Evolutionary conservation across 2,888 invertebrate species (phyloP).

Genomic region (Tachystola acroxantha): DNA sequence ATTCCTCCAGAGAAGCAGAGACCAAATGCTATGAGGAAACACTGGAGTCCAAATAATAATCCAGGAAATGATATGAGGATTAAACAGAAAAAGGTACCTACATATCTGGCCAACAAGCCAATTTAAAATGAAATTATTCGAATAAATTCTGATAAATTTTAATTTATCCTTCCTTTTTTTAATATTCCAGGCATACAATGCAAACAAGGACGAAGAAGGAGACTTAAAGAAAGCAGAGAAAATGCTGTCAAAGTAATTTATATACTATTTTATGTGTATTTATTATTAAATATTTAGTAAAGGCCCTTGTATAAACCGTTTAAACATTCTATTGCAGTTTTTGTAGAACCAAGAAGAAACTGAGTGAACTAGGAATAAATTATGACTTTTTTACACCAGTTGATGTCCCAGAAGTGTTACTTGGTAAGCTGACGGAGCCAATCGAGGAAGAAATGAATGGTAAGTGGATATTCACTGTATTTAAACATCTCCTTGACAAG

Average conservation of each 20-base stretch:
- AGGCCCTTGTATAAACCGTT: too few species aligned
- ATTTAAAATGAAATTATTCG: too few species aligned
- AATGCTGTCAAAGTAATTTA: slow-evolving; percentile 50
- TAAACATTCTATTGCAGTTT: slow-evolving; percentile 49
- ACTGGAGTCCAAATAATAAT: slow-evolving; percentile 65
- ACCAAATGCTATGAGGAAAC: slow-evolving; percentile 71
- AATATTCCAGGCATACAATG: slow-evolving; percentile 55
- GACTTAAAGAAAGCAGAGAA: slow-evolving; percentile 55
- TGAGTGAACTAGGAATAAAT: slow-evolving; percentile 68
- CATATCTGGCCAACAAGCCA: too few species aligned
- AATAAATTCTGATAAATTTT: too few species aligned
- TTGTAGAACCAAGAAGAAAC: slow-evolving; percentile 59
- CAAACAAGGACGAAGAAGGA: slow-evolving; percentile 45
- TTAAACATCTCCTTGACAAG: too few species aligned
- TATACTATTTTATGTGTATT: slow-evolving; percentile 4
- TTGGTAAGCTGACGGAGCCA: slow-evolving; percentile 13
- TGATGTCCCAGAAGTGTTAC: slow-evolving; percentile 54
- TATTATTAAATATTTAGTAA: too few species aligned
- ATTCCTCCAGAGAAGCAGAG: slow-evolving; percentile 83
- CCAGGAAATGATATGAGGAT: slow-evolving; percentile 61
- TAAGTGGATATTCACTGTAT: too few species aligned
- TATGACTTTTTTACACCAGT: slow-evolving; percentile 72
- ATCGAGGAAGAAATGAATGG: slow-evolving; percentile 13
- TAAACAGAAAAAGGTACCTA: slow-evolving; percentile 59
- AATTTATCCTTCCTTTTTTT: too few species aligned